Conservation (phyloP, 2,113 vertebrate species). For the Podiceps cristatus region DNA sequence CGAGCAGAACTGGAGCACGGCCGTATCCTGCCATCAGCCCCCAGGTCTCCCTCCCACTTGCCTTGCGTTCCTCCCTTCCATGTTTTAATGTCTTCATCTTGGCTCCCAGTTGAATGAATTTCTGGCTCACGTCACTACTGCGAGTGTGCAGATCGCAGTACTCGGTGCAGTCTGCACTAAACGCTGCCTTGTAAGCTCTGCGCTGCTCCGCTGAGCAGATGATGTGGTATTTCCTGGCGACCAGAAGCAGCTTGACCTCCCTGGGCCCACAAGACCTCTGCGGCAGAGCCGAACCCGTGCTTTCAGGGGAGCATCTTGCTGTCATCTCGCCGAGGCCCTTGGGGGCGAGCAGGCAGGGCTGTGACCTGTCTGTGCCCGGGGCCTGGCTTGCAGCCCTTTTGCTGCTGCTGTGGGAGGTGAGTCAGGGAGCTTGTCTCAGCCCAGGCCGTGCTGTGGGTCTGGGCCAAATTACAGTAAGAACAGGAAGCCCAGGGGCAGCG, state of each 20-base stretch:
- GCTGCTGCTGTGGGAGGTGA: fast-evolving
- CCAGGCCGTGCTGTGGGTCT: fast-evolving
- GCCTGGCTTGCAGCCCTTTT: neutral
- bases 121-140: conserved; percentile 79
- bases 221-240: conserved; percentile 77
- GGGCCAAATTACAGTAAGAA: neutral
- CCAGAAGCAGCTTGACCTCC: neutral
- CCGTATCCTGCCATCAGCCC: fast-evolving
- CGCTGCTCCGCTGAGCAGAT: conserved; percentile 77
- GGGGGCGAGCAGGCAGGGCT: fast-evolving
- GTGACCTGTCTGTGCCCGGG: neutral
- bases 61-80: conserved; percentile 85
- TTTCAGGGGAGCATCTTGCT: too few species aligned
- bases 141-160: conserved; percentile 80
- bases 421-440: neutral
- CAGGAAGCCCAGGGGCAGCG: neutral
- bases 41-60: neutral
- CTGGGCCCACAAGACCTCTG: too few species aligned
- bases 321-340: neutral
- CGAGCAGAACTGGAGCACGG: neutral
- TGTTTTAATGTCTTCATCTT: conserved; percentile 82
- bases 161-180: conserved; percentile 82
- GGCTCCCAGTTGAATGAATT: conserved; percentile 84
- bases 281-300: neutral
- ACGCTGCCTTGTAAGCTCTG: conserved; percentile 84